Evolutionary conservation across 1,140 invertebrate genomes (phyloP), one percentile per base, ranked within the genome.

Genomic region (Mizuhopecten yessoensis): DNA sequence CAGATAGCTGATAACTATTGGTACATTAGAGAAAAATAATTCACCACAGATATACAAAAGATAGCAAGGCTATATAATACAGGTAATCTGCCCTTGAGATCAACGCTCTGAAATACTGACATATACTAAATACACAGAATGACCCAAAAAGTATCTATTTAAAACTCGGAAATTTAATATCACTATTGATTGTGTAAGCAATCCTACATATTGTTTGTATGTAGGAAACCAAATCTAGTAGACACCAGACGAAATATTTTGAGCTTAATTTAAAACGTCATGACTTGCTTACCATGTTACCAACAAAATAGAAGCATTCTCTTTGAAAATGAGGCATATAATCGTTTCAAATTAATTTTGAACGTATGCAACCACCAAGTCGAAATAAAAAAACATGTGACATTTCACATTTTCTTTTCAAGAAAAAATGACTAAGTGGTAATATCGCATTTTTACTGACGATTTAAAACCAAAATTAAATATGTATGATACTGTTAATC

Each of bases 341-440:
- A 9, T 20, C n/a, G 57, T 75, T 75, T 29, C 23, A 0, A 29
- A 75, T 75, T 75, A 75, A 75, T 75, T 75, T 75, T 75, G 57
- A 75, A 75, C n/a, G n/a, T 5, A 75, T n/a, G n/a, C n/a, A 75
- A 75, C 57, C n/a, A 5, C n/a, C 1, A n/a, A 11, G 0, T 75
- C 5, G 29, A 7, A 5, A 5, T 75, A 29, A 75, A 75, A 75
- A 75, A n/a, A n/a, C n/a, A n/a, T 3, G 57, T 75, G 57, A 75
- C 57, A 75, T 75, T 75, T 75, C n/a, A 75, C 57, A 75, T 75
- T 75, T 75, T 29, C 57, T 29, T 29, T 75, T 75, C 57, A n/a
- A 13, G 57, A 75, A 75, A 29, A 75, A 75, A 75, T 3, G 57
- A n/a, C 1, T 17, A 29, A 5, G 1, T 29, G n/a, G 23, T 75